phyloP scores from a whole-genome alignment of 2,888 invertebrate genomes.

The Ernsta delagoae region DNA sequence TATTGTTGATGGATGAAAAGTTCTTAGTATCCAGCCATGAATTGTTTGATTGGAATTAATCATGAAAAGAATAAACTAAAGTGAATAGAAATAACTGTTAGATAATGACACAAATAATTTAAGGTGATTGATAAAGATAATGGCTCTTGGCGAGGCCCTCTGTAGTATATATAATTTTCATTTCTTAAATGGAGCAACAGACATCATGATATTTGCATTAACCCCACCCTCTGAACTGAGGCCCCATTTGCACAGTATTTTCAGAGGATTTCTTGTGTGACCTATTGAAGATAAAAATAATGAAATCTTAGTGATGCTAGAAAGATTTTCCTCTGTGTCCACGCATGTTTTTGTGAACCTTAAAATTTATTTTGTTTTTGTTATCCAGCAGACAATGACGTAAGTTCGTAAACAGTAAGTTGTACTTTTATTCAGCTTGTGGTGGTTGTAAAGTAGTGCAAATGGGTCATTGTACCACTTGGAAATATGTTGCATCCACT shows the following conservation, averaged over 20 bases:
- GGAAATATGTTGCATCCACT: constrained; percentile 47
- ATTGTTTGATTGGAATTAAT: neutral
- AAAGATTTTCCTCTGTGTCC: constrained; percentile 75
- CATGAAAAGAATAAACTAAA: neutral
- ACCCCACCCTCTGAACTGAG: constrained; percentile 72
- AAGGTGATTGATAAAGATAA: too few relatives aligned
- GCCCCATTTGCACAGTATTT: constrained; percentile 81
- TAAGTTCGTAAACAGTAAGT: constrained; percentile 44
- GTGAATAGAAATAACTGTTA: neutral
- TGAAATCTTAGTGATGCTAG: constrained; percentile 46
- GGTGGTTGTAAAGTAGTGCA: constrained; percentile 64
- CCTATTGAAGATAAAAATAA: constrained; percentile 54
- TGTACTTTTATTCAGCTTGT: constrained; percentile 48
- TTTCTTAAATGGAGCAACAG: constrained; percentile 58
- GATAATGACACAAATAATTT: neutral
- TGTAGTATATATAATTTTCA: neutral
- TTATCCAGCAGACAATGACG: constrained; percentile 54
- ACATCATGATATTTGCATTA: constrained; percentile 59
- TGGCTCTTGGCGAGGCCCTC: neutral
- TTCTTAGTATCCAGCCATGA: neutral
- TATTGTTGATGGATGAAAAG: neutral
- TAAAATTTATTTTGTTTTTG: constrained; percentile 51
- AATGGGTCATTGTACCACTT: constrained; percentile 78
- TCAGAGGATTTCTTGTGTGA: constrained; percentile 51
- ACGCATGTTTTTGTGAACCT: constrained; percentile 77